A percentile compares a stretch with the other conserved stretches of the same genome.
phyloP scores from a whole-genome alignment of 2,797 vertebrate species.

The Oceanodroma leucorhoa region DNA sequence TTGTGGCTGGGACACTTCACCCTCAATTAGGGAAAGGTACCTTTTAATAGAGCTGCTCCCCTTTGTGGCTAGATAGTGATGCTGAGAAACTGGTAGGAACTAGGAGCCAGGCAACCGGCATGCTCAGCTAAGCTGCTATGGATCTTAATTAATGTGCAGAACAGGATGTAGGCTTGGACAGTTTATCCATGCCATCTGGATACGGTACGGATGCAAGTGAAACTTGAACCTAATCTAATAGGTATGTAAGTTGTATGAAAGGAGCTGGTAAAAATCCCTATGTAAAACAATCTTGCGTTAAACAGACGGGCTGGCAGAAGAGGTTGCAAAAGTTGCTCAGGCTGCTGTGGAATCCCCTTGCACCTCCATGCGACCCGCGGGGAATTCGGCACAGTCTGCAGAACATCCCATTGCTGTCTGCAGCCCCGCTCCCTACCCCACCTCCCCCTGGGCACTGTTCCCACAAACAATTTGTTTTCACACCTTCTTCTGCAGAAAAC shows the following conservation, averaged over 20 bases:
- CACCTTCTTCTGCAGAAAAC: not conserved
- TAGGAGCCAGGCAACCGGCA: not conserved
- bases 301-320: not conserved
- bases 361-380: accelerated
- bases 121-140: not conserved
- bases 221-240: slow-evolving; percentile 17
- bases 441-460: not conserved
- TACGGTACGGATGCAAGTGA: not conserved
- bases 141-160: not conserved
- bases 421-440: accelerated
- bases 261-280: not conserved
- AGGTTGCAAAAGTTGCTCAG: not conserved
- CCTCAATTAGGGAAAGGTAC: not conserved
- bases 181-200: not conserved
- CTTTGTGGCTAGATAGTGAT: not conserved
- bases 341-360: not conserved
- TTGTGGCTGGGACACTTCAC: slow-evolving; percentile 4
- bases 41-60: not conserved
- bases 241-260: not conserved
- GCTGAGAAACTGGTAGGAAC: not conserved
- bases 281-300: not conserved
- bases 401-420: not conserved
- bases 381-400: not conserved
- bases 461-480: not conserved
- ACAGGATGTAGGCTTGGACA: not conserved